phyloP scores from a whole-genome alignment of 2,888 invertebrate genomes.

The Acronicta alni region DNA sequence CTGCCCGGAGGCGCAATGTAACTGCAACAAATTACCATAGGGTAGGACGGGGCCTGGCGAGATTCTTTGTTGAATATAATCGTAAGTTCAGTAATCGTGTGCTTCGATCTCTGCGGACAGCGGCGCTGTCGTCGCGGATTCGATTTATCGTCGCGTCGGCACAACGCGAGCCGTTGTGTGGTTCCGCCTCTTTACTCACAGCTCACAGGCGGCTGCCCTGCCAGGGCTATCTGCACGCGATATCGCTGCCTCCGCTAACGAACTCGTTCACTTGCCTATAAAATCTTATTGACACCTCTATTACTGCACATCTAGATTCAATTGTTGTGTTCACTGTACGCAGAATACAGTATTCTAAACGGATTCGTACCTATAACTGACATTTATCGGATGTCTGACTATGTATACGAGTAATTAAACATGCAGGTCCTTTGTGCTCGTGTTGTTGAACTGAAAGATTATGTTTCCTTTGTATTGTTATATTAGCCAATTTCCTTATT shows the following conservation, averaged over 20 bases:
- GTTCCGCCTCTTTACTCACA: conserved; percentile 76
- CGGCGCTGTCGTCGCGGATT: conserved; percentile 81
- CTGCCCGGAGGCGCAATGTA: conserved; percentile 56
- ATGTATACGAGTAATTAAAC: conserved; percentile 27
- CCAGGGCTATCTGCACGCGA: conserved; percentile 79
- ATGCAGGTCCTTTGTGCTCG: conserved; percentile 15
- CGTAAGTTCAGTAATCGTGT: conserved; percentile 74
- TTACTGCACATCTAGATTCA: conserved; percentile 58
- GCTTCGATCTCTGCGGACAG: conserved; percentile 75
- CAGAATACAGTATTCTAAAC: conserved; percentile 15
- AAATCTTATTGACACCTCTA: conserved; percentile 70
- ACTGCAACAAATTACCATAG: conserved; percentile 64
- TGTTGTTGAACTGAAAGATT: conserved; percentile 31
- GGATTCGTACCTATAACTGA: conserved; percentile 19
- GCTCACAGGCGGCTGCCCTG: conserved; percentile 50
- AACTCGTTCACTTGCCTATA: conserved; percentile 72
- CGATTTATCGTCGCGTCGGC: conserved; percentile 77
- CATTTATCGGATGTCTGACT: conserved; percentile 34
- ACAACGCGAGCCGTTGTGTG: conserved; percentile 81
- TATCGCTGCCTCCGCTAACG: conserved; percentile 74
- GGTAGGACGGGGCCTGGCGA: conserved; percentile 51
- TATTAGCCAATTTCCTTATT: not conserved
- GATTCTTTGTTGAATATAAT: conserved; percentile 72
- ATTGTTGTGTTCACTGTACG: conserved; percentile 40
- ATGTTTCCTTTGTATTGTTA: conserved; percentile 20